Percentiles rank a stretch among this genome's conserved stretches.
Conservation (phyloP, 2,797 vertebrate genomes). For the Pseudocheirus occidentalis region DNA sequence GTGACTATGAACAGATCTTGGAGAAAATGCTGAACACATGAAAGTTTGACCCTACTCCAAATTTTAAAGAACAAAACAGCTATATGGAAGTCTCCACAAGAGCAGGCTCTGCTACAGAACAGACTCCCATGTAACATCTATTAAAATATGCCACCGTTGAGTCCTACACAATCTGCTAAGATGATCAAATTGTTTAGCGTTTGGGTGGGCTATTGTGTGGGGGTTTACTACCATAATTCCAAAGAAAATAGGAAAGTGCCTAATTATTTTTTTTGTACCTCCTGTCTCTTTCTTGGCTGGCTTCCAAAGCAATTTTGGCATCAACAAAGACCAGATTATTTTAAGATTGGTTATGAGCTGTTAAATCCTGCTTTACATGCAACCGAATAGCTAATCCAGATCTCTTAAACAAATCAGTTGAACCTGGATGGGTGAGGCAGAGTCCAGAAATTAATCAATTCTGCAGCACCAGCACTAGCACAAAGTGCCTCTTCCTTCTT, state of each 20-base stretch:
- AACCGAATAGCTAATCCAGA: constrained; percentile 57
- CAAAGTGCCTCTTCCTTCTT: not conserved
- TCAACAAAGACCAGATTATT: constrained; percentile 67
- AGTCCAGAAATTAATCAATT: not conserved
- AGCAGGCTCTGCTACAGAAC: not conserved
- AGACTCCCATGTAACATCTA: not conserved
- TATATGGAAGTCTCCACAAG: not conserved
- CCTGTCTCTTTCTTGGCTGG: constrained; percentile 61
- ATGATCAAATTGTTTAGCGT: not conserved
- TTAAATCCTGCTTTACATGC: constrained; percentile 54
- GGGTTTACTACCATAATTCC: not conserved
- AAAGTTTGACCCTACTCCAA: constrained; percentile 30
- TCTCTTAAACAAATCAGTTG: constrained; percentile 58
- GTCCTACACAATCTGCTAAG: not conserved
- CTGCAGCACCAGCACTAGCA: not conserved
- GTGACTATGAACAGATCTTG: not conserved
- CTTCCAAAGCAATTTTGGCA: constrained; percentile 63
- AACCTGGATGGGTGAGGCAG: constrained; percentile 58
- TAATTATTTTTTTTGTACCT: not conserved
- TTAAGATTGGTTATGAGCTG: constrained; percentile 63
- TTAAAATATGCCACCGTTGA: not conserved
- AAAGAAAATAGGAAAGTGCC: not conserved
- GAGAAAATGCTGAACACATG: not conserved
- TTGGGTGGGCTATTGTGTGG: not conserved
- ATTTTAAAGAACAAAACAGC: constrained; percentile 11